Evolutionary conservation across 2,113 vertebrate species (phyloP), one percentile per base, ranked within the genome.

Genomic region (Diphyllodes magnificus): DNA sequence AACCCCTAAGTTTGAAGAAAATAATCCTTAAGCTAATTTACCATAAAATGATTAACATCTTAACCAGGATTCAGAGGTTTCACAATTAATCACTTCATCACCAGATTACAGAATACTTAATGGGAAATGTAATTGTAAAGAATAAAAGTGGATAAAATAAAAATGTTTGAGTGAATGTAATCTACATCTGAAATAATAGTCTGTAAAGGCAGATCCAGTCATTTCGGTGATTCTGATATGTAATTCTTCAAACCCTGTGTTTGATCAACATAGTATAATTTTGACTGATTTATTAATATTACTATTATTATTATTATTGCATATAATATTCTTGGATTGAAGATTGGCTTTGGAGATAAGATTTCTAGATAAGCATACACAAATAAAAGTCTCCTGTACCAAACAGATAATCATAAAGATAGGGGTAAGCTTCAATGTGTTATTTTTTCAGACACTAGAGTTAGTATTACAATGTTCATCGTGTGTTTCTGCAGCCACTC

Each of bases 1-100:
- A 97, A 94, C 64, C 56, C 79, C 42, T 22, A 93, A 61, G 47
- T 84, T 77, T 88, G 64, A 94, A 61, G 49, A 73, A 82, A 93
- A 90, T 87, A 97, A 96, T 53, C 27, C 80, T 91, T 91, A 88
- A 93, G 37, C 21, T 97, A 96, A 96, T 97, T 97, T 97, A 93
- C 49, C 65, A 49, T 79, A 88, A 87, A 90, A 75, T 95, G 10
- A 97, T 97, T 97, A 95, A 96, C 68, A 35, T 35, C 86, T 91
- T 95, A 96, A 96, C 91, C 57, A 97, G 69, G 35, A 95, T 94
- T 94, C 80, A 79, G 40, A 57, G 14, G 33, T 89, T 94, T 96
- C 79, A 92, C 56, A 96, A 97, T 95, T 96, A 97, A 97, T 97
- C 79, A 96, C 87, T 95, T 93, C 25, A 90, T 96, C 91, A 89